Conservation (phyloP, 2,113 vertebrate species). For the Mustela lutreola region DNA sequence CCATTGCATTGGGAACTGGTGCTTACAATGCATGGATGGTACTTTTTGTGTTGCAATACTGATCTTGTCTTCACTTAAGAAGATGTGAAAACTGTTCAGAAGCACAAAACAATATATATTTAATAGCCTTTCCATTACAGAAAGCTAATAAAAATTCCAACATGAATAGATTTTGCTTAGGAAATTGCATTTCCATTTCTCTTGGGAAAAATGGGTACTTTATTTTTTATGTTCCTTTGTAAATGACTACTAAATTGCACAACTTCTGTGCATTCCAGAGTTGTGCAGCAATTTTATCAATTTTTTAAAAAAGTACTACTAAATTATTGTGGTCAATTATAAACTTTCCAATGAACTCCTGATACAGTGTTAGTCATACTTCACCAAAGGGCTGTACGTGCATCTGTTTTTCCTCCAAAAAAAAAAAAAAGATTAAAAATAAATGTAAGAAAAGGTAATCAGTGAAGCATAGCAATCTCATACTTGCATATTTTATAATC, state of each 20-base stretch:
- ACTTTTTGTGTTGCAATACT: conserved; percentile 59
- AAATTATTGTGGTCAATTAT: conserved; percentile 69
- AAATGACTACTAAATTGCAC: conserved; percentile 68
- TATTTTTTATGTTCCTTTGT: conserved; percentile 67
- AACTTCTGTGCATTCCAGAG: conserved; percentile 53
- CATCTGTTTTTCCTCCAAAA: conserved; percentile 63
- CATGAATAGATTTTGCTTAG: conserved; percentile 72
- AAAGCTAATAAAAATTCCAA: conserved; percentile 79
- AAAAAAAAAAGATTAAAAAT: conserved; percentile 70
- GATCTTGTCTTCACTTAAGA: conserved; percentile 59
- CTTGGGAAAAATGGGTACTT: conserved; percentile 75
- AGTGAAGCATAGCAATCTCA: conserved; percentile 67
- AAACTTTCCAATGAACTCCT: conserved; percentile 69
- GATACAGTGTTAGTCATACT: conserved; percentile 34
- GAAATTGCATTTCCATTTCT: conserved; percentile 78
- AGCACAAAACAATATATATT: conserved; percentile 75
- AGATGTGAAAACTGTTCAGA: conserved; percentile 59
- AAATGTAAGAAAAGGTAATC: conserved; percentile 79
- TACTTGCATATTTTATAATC: conserved; percentile 79
- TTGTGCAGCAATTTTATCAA: conserved; percentile 13
- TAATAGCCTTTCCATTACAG: conserved; percentile 75
- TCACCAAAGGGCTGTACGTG: conserved; percentile 38
- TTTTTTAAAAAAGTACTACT: conserved; percentile 60
- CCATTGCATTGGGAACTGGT: not conserved
- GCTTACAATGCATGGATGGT: not conserved